Conservation (phyloP, 2,797 vertebrate genomes). For the Spheniscus humboldti region DNA sequence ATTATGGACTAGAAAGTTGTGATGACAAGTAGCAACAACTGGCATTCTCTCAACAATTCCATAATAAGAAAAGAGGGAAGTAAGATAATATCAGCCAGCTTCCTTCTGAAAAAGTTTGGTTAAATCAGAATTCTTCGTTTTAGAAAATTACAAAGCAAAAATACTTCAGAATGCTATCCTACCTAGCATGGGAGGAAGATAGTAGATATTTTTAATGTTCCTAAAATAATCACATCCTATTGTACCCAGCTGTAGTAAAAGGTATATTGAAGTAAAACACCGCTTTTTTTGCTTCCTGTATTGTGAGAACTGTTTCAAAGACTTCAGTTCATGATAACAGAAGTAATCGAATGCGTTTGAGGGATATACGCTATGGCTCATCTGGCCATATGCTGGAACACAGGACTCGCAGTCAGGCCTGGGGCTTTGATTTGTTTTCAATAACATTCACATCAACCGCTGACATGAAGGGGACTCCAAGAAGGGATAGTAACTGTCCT, state of each 20-base stretch:
- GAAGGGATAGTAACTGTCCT: background rate
- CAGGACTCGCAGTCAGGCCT: background rate
- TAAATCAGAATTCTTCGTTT: conserved; percentile 68
- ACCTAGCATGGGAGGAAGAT: conserved; percentile 49
- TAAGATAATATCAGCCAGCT: conserved; percentile 70
- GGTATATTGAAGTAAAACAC: background rate
- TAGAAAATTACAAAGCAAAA: conserved; percentile 47
- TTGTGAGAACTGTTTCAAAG: background rate
- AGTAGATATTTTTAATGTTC: conserved; percentile 41
- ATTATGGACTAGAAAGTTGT: conserved; percentile 51
- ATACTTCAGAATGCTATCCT: conserved; percentile 5
- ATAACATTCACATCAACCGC: background rate
- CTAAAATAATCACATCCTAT: conserved; percentile 47
- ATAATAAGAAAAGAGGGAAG: conserved; percentile 72
- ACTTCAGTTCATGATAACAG: background rate
- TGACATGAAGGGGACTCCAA: background rate
- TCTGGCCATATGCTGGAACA: background rate
- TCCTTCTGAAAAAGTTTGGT: conserved; percentile 69
- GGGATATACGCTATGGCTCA: background rate
- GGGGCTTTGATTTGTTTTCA: background rate
- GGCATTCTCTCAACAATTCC: conserved; percentile 75
- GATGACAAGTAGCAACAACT: conserved; percentile 67
- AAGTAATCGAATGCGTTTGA: background rate
- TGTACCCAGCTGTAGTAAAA: background rate
- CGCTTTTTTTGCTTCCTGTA: background rate